A percentile compares a stretch with the other conserved stretches of the same genome.
These are phyloP conservation scores for Lepidurus couesii DNA, from an alignment of 1,140 invertebrate genomes.

Conservation along the genomic window DNA sequence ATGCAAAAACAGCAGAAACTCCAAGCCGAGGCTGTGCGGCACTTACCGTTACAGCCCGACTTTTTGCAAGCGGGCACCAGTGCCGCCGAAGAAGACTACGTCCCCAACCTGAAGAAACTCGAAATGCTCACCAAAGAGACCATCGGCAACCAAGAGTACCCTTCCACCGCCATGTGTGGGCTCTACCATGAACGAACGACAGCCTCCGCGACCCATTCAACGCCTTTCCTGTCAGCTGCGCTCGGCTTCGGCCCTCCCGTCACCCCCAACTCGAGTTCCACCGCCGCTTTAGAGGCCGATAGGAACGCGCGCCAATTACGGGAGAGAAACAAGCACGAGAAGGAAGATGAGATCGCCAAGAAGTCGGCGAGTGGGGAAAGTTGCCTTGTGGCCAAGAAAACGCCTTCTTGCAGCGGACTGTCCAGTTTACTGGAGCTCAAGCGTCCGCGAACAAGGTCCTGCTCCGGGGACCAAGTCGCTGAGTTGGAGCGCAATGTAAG, in stretches of 20 bases:
- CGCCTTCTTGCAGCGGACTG: neutral
- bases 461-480: neutral
- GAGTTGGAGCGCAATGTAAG: conserved; percentile 30
- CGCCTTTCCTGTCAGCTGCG: neutral
- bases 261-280: neutral
- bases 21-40: conserved; percentile 4
- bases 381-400: conserved; percentile 17
- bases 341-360: conserved; percentile 16
- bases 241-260: neutral
- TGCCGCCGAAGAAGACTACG: neutral
- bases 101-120: neutral
- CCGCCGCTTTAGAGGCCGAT: conserved; percentile 23
- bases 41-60: neutral
- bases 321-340: conserved; percentile 28
- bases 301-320: neutral
- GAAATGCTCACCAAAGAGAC: conserved; percentile 3
- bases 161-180: neutral
- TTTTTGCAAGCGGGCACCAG: neutral
- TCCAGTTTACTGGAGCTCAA: conserved; percentile 22
- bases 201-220: neutral
- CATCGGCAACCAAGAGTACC: neutral
- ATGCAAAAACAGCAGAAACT: conserved; percentile 28
- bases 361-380: neutral
- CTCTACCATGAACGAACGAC: neutral
- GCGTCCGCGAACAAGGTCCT: conserved; percentile 27